Evolutionary conservation across 2,797 vertebrate genomes (phyloP), one percentile per base, ranked within the genome.

Genomic region (Luscinia megarhynchos): DNA sequence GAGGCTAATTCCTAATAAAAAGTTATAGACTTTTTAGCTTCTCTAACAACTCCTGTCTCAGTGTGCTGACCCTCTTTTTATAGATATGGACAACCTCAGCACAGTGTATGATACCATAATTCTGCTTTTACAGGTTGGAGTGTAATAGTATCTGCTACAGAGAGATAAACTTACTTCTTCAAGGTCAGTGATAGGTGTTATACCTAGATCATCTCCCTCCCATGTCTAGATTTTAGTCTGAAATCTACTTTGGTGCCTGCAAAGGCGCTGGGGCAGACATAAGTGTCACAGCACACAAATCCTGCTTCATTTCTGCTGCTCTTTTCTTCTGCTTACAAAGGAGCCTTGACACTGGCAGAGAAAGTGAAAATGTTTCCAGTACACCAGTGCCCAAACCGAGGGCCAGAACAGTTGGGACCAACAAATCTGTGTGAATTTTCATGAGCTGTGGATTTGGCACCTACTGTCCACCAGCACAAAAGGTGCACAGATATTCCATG

Each of bases 1-100:
- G 40, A 94, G 20, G 84, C 54, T 89, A 96, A 97, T 89, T 97
- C 89, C 63, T 64, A 87, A 87, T 89, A 81, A 87, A 93, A 91
- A 77, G 54, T 26, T 46, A 85, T 38, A 58, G 74, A 89, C 38
- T 53, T 92, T 76, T 83, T 58, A 89, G 15, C 32, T 83, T 84
- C 48, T 67, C 30, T 85, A 58, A 36, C 53, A 77, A n/a, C 50
- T 67, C 87, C 48, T 89, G 41, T 54, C 69, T 84, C 77, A 26
- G 24, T 45, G 43, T 32, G 58, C 22, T 75, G 62, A 85, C 34
- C 10, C 40, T 10, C 30, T 72, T 83, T 82, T 95, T 50, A 50
- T 46, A 64, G 62, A 40, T 13, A 27, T 27, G 21, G 74, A 79
- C 81, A 79, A 70, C 29, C 10, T 80, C 61, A 70, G 30, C 22